Evolutionary conservation across 2,888 invertebrate genomes (phyloP).

Genomic region (Eledona agricola): DNA sequence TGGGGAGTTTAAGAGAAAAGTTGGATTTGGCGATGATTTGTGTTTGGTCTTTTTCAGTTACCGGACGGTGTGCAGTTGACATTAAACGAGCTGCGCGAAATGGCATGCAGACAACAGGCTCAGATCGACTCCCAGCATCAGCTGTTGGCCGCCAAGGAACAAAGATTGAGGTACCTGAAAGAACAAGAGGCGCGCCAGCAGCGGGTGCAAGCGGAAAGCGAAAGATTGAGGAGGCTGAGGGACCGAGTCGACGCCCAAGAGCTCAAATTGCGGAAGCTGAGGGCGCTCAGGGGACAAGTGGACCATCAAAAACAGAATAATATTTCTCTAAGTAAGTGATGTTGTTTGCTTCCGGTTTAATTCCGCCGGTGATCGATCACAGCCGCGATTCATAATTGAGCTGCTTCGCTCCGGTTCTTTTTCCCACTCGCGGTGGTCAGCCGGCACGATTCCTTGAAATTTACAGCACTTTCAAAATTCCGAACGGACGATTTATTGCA

Average conservation of each 20-base stretch:
- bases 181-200: constrained; percentile 87
- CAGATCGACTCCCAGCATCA: constrained; percentile 96
- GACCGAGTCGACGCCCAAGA: constrained; percentile 96
- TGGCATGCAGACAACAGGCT: constrained; percentile 97
- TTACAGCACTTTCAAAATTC: too few relatives aligned
- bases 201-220: constrained; percentile 85
- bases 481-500: too few relatives aligned
- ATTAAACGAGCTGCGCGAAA: constrained; percentile 95
- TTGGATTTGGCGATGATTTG: too few relatives aligned
- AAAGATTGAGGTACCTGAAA: constrained; percentile 91
- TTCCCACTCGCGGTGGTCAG: too few relatives aligned
- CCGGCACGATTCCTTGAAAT: too few relatives aligned
- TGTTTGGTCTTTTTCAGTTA: constrained; percentile 72
- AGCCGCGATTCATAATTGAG: constrained; percentile 6
- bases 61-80: constrained; percentile 92
- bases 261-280: constrained; percentile 88
- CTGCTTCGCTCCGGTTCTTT: constrained; percentile 1
- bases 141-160: constrained; percentile 91
- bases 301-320: constrained; percentile 92
- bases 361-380: not conserved
- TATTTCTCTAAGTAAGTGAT: constrained; percentile 87
- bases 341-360: constrained; percentile 2
- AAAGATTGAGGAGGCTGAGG: constrained; percentile 83
- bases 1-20: too few relatives aligned
- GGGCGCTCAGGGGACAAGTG: constrained; percentile 92